Evolutionary conservation across 2,797 vertebrate species (phyloP), one percentile per base, ranked within the genome.

Genomic region (Lagodon rhomboides): DNA sequence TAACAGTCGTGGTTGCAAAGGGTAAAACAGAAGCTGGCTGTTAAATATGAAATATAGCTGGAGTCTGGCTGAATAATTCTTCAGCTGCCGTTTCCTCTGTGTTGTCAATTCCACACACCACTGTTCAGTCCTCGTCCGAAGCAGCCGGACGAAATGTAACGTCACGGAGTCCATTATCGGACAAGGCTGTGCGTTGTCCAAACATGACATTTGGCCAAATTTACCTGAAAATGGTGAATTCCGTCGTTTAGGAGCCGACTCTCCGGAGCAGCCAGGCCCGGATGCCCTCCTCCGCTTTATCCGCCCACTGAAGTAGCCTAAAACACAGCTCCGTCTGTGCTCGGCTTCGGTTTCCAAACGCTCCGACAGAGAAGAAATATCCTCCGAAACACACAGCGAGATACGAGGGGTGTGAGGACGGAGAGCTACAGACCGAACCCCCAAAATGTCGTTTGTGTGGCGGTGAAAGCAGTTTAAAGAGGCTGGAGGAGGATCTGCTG

Each of bases 191-290:
- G 11, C 4, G 4, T 34, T 49, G 0, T 15, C 43, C 9, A 3
- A 1, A 15, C 4, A 46, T 30, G n/a, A 55, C 46, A 34, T 34
- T 44, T 27, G 3, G 22, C 17, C 13, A 13, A 4, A 53, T 62
- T 83, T 91, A 94, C 93, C 93, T 91, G 90, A 64, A 86, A 91
- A 85, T 41, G 53, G 41, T 85, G 77, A 89, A 87, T 87, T 84
- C 85, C 77, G 82, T 86, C 65, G 90, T 80, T 87, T 82, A 30
- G 55, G 5, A 84, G 79, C 60, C 78, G 86, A 84, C 47, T 73
- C 83, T 80, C 76, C 88, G 85, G 88, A 84, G 88, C 82, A 84
- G 87, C 81, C 85, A 77, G 91, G 90, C 88, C 89, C 92, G 88
- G 90, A 75, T 87, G 79, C 80, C 85, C 80, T 90, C 89, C 89